Base-by-base conservation (phyloP, 2,888 invertebrate genomes). In the Lordiphosa andalusiaca region DNA sequence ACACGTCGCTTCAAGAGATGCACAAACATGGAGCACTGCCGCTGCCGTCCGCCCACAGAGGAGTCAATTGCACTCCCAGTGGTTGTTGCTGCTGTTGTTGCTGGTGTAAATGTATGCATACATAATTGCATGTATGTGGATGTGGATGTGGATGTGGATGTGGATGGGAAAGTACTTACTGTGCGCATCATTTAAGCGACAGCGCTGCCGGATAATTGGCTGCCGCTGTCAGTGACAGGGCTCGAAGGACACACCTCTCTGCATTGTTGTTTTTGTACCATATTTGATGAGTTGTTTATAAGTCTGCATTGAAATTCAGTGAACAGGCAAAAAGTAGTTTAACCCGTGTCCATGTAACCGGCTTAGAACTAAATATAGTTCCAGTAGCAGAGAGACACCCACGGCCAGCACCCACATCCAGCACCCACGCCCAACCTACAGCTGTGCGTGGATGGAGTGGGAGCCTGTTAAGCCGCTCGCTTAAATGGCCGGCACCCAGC, bases 291-390 rank as follows among this genome's bases (percentile, higher is more conserved):
- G 65, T 69, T 71, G 62, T 60, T 71, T 73, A 67, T 73, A 73
- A 71, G 70, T 68, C 35, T 37, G 62, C 72, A 80, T 80, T 78
- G 68, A 77, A 69, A 67, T 58, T 63, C 78, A 78, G 55, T 78
- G 78, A 78, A 65, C 78, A 67, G 80, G 77, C 73, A 78, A 73
- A 80, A 75, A 73, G 77, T 73, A 76, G 74, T 76, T 80, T 74
- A 78, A 59, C 48, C 16, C 42, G 37, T 37, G 40, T 49, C n/a
- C 36, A 2, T 40, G 30, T 41, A 25, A 35, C 13, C 35, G 19
- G 40, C 36, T 57, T 51, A 41, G 56, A 57, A 65, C 73, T 75
- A 73, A 69, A 76, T 78, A 75, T 76, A 76, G 19, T 19, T 44
- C 35, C 35, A 38, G 16, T 2, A 16, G 16, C 41, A 48, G 19